These are phyloP conservation scores for Cathartes aura DNA, from an alignment of 2,113 vertebrate species.

Conservation along the genomic window DNA sequence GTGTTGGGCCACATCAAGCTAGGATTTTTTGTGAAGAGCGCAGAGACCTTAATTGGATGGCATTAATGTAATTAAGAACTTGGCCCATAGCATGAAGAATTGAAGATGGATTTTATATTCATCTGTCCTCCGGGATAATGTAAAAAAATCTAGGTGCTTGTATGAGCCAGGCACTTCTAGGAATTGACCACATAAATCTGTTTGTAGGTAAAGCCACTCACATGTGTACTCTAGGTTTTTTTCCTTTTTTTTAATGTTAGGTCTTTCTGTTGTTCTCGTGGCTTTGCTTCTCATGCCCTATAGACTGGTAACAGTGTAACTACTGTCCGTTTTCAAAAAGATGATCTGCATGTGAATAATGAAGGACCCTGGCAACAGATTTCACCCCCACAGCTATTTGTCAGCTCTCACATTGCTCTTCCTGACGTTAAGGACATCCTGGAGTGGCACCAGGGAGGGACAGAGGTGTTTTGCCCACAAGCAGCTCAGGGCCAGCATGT, in stretches of 20 bases:
- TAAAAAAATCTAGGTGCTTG: neutral
- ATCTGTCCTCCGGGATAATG: neutral
- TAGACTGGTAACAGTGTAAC: neutral
- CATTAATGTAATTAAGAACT: neutral
- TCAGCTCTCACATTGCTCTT: neutral
- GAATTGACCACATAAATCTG: neutral
- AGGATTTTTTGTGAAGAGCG: neutral
- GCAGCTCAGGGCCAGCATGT: neutral
- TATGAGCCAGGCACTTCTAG: neutral
- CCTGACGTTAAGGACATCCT: neutral
- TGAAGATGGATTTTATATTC: neutral
- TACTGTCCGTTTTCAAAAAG: neutral
- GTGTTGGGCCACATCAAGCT: neutral
- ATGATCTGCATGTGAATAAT: neutral
- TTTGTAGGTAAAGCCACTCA: neutral
- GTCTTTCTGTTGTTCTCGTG: neutral
- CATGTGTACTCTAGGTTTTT: too few relatives aligned
- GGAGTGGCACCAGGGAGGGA: neutral
- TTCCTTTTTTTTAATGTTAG: neutral
- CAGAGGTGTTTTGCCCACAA: neutral
- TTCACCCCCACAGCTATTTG: accelerated
- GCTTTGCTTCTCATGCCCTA: neutral
- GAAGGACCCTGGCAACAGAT: neutral
- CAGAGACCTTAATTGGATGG: neutral
- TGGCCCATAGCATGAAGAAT: neutral